Evolutionary conservation across 2,888 invertebrate genomes (phyloP), one percentile per base, ranked within the genome.

Genomic region (Latrodectus elegans): DNA sequence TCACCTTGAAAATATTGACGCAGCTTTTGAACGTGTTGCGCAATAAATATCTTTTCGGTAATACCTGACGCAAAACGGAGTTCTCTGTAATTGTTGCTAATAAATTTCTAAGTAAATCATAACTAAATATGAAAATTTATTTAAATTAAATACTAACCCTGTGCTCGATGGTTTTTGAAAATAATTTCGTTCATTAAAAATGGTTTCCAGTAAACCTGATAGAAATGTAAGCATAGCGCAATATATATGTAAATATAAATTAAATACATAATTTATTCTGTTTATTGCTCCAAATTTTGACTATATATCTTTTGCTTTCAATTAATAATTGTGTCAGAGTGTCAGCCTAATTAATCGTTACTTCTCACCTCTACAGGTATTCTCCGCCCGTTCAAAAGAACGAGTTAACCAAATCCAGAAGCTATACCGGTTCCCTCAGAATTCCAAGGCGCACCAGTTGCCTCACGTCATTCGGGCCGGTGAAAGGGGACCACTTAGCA

Each of bases 401-500:
- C 65, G 88, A 88, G 22, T 15, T 88, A 9, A 67, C 67, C 65
- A 87, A 87, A 71, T 82, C 81, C 22, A 82, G 82, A 26, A 82
- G 74, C 64, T 68, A 64, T 53, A 73, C 68, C 52, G 79, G 82
- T 38, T 83, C 82, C 22, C 74, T 88, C 26, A 68, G 88, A n/a
- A 49, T 75, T 71, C 70, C 73, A 15, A 78, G 78, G 64, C 82
- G 83, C 10, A 71, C 79, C 15, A 75, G 75, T 26, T 68, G 79
- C 26, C 65, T 60, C 1, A 14, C 78, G 0, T 73, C 71, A 22
- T n/a, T 71, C 3, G 74, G 83, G 8, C 88, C 88, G 8, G 26
- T 88, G 10, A 88, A 88, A 53, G 88, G 65, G 75, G 88, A 88
- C 26, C 88, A 88, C 52, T 76, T 74, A 4, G 88, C 82, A 8